These are phyloP conservation scores for Pollimyrus isidori DNA, from an alignment of 2,113 vertebrate species.

Conservation along the genomic window DNA sequence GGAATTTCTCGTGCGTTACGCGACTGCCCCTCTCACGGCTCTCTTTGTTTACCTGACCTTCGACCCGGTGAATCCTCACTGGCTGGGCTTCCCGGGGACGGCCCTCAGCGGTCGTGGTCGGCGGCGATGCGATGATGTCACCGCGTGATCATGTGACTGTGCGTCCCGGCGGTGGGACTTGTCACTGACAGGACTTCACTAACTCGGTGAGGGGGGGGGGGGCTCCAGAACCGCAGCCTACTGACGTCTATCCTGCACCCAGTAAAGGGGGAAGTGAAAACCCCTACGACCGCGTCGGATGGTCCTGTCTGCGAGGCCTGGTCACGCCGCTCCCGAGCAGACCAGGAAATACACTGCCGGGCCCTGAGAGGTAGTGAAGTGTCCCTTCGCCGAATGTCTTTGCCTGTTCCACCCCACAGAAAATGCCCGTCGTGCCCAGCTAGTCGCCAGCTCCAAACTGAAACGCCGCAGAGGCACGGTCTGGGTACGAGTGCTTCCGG, in stretches of 20 bases:
- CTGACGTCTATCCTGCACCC: neutral
- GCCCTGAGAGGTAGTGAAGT: neutral
- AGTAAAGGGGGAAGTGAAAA: conserved; percentile 2
- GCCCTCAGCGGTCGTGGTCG: neutral
- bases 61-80: neutral
- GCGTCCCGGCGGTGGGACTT: neutral
- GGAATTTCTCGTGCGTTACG: neutral
- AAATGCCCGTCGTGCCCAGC: neutral
- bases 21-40: neutral
- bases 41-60: neutral
- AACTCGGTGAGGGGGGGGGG: too few relatives aligned
- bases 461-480: neutral
- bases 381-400: neutral
- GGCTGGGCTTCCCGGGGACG: neutral
- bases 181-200: neutral
- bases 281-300: neutral
- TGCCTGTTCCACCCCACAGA: neutral
- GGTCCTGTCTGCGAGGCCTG: neutral
- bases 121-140: neutral
- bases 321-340: neutral
- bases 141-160: neutral
- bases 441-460: too few relatives aligned
- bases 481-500: neutral
- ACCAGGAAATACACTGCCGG: neutral
- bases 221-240: neutral